A percentile compares a stretch with the other conserved stretches of the same genome.
phyloP scores from a whole-genome alignment of 2,113 vertebrate genomes.

The Macaca mulatta region DNA sequence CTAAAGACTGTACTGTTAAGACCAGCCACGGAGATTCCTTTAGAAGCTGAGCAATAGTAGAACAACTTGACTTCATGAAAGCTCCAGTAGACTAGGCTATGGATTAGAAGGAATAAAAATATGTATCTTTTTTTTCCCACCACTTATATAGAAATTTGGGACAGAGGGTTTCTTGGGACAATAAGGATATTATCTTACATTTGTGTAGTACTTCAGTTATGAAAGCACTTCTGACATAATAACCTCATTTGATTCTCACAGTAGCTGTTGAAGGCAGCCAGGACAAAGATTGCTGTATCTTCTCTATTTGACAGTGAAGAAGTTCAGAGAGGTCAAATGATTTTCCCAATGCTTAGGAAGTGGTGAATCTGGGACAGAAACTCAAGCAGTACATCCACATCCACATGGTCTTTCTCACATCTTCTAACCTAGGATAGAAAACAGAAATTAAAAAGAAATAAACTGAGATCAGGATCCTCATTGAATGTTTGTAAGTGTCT shows the following conservation, averaged over 20 bases:
- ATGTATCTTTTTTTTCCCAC: not conserved
- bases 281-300: not conserved
- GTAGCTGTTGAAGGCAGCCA: not conserved
- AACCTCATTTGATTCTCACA: not conserved
- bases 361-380: not conserved
- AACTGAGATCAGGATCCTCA: not conserved
- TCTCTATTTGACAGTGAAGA: not conserved
- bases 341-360: not conserved
- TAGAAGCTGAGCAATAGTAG: not conserved
- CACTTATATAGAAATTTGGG: not conserved
- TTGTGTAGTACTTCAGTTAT: not conserved
- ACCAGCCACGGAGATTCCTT: not conserved
- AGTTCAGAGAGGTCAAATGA: not conserved
- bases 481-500: not conserved
- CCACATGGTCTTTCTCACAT: not conserved
- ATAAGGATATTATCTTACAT: not conserved
- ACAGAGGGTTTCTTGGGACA: not conserved
- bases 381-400: not conserved
- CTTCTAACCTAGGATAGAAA: not conserved
- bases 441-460: not conserved
- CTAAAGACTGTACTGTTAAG: not conserved
- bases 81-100: not conserved
- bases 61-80: not conserved
- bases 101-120: not conserved
- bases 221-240: not conserved